Evolutionary conservation across 2,797 vertebrate genomes (phyloP).

Genomic region (Galaxias olidus): DNA sequence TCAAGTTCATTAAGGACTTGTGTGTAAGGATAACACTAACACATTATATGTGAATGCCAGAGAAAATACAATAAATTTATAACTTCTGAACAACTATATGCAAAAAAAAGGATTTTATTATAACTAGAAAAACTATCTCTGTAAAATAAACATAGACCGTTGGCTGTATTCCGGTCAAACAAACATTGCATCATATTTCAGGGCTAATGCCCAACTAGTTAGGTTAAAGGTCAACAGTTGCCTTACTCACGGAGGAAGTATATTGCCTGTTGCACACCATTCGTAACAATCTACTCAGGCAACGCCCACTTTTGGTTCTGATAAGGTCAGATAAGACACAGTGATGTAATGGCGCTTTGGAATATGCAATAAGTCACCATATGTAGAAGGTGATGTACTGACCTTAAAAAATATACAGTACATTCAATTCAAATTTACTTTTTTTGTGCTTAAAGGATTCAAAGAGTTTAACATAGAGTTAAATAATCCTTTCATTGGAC

Average conservation of each 20-base stretch:
- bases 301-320: constrained; percentile 9
- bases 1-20: neutral
- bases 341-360: constrained; percentile 39
- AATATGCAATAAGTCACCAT: no score
- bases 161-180: constrained; percentile 23
- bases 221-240: constrained; percentile 61
- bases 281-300: constrained; percentile 46
- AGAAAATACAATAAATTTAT: no score
- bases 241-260: constrained; percentile 11
- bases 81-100: neutral
- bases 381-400: no score
- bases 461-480: no score
- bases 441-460: no score
- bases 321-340: neutral
- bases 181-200: constrained; percentile 48
- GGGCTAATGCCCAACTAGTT: constrained; percentile 26
- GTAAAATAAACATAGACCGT: neutral
- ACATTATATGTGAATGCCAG: no score
- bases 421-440: no score
- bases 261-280: constrained; percentile 36
- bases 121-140: neutral
- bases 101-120: neutral
- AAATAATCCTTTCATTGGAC: constrained; percentile 1
- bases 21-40: no score
- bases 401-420: no score